Base-by-base conservation (phyloP, 2,888 invertebrate genomes). In the Hypomecis atomaria region DNA sequence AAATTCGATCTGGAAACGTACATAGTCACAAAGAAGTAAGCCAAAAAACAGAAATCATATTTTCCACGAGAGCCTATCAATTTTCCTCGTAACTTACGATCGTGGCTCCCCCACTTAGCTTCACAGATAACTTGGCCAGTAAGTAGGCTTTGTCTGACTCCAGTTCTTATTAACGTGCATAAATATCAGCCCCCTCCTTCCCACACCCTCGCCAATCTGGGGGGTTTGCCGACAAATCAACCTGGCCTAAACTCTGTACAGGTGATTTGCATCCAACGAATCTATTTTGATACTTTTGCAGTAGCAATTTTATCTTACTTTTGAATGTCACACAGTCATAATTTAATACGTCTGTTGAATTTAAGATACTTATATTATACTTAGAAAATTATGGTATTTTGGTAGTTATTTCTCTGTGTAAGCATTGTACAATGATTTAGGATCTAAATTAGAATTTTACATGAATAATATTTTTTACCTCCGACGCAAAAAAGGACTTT, bases 141-240 rank as follows among this genome's bases (percentile, higher is more conserved):
- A 69, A 66, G 82, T 82, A 86, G 86, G 88, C 85, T 85, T 82
- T 84, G 86, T 84, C 84, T 87, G 83, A 79, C 79, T 71, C 75
- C 78, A 83, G 78, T 85, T 84, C 87, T 89, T 90, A 90, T 89
- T 90, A 90, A 89, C 86, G 87, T 84, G 84, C 90, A 89, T 90
- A 90, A 90, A 90, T 89, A 90, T 88, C 85, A 54, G 49, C 82
- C 78, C 75, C 78, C 80, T 74, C 83, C 77, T 73, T 78, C 75
- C 80, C 83, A 81, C 79, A 74, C 81, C 83, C 81, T 80, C 72
- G 77, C 81, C 81, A 85, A 85, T 86, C 85, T 85, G 81, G 68
- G 78, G 77, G 74, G 38, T 83, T 72, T 82, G 77, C 71, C 76
- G 86, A 84, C 84, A 86, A 87, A 87, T 86, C 86, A 86, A 85